These are phyloP conservation scores for Hypercompe scribonia DNA, from an alignment of 2,888 invertebrate genomes.

Conservation along the genomic window DNA sequence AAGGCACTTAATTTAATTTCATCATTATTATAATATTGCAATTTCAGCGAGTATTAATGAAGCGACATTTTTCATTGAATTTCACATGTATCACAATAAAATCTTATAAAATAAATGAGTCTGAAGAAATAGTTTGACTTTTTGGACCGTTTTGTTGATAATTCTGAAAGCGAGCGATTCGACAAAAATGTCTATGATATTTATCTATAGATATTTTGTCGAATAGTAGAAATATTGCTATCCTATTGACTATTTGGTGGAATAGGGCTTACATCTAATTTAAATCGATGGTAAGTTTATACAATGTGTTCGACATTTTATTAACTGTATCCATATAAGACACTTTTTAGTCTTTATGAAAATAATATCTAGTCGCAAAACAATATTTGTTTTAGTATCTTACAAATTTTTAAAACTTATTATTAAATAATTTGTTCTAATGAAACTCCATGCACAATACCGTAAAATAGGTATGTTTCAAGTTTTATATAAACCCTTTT, in stretches of 20 bases:
- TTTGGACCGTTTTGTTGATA: not conserved
- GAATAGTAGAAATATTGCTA: conserved; percentile 23
- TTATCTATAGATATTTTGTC: conserved; percentile 4
- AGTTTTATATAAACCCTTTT: not conserved
- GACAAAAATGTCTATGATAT: conserved; percentile 1
- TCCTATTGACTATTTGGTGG: conserved; percentile 57
- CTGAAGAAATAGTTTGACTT: conserved; percentile 23
- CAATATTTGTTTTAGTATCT: not conserved
- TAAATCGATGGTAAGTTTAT: conserved; percentile 45
- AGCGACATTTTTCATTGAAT: conserved; percentile 47
- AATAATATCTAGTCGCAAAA: not conserved
- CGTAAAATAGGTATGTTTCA: not conserved
- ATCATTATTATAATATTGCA: conserved; percentile 57
- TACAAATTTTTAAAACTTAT: not conserved
- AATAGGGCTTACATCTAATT: conserved; percentile 37
- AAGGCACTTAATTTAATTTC: conserved; percentile 66
- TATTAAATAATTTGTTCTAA: not conserved
- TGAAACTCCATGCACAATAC: not conserved
- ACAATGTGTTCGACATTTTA: conserved; percentile 22
- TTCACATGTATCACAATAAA: conserved; percentile 51
- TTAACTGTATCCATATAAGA: conserved; percentile 16
- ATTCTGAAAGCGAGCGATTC: not conserved
- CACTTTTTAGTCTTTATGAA: not conserved
- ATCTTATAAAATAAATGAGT: conserved; percentile 42
- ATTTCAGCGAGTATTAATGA: conserved; percentile 52